Base-by-base conservation (phyloP, 2,113 vertebrate species). In the Indicator indicator region DNA sequence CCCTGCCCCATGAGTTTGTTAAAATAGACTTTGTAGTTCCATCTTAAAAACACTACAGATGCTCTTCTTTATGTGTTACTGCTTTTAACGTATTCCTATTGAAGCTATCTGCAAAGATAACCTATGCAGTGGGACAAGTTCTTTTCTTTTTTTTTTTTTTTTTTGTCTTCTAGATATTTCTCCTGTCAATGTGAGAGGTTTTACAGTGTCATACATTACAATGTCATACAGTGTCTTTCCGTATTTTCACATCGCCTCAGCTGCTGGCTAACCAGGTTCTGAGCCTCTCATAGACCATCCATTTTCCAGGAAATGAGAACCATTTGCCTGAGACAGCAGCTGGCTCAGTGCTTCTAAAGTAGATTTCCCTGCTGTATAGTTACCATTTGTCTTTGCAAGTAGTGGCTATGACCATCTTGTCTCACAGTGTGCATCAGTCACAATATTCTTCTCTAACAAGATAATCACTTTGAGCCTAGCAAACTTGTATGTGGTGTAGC, bases 301-400 rank as follows among this genome's bases (percentile, higher is more conserved):
- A 30, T 94, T 92, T 96, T 96, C 80, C 74, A 95, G 81, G 80
- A 95, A 95, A 92, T 56, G 19, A 86, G 92, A 90, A 90, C 40
- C 65, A 89, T 95, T 95, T 92, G 75, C 60, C 76, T n/a, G 23
- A 93, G 54, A 65, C 6, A 87, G 54, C 77, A 95, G 54, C 86
- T 95, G 90, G 28, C 24, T 75, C 74, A 19, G n/a, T 71, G 48
- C 20, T 87, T 87, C 84, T 92, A 62, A 85, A 79, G 71, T 73
- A 54, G 32, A 73, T 87, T 91, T 82, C 13, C 68, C 50, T 65
- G 67, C 27, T 89, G 52, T 67, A 62, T 36, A 75, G 80, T 42
- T 93, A 84, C 12, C 46, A 79, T 83, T 93, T 75, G 33, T 72
- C 74, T 60, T 69, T 17, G 5, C 12, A 16, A 85, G 81, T 10